A percentile compares a stretch with the other conserved stretches of the same genome.
These are phyloP conservation scores for Belonocnema kinseyi DNA, from an alignment of 1,140 invertebrate genomes.

Conservation along the genomic window DNA sequence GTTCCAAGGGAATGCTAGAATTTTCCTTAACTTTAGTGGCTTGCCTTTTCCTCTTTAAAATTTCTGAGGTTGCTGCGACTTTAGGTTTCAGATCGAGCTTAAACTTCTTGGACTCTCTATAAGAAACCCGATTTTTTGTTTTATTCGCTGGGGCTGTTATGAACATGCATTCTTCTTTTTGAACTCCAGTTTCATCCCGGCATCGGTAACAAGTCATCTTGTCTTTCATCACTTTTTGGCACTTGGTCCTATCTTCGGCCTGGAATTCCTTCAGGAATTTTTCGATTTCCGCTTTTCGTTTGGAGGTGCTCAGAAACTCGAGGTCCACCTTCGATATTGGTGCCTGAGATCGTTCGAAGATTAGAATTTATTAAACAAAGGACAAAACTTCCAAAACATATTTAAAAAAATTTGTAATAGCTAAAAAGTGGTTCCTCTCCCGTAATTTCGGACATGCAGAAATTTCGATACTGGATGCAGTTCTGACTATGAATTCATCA, in stretches of 20 bases:
- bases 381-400: neutral
- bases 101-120: slow-evolving; percentile 41
- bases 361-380: neutral
- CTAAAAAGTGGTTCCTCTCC: too few relatives aligned
- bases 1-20: slow-evolving; percentile 37
- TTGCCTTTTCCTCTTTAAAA: slow-evolving; percentile 46
- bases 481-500: too few relatives aligned
- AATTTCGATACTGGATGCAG: too few relatives aligned
- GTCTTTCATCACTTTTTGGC: slow-evolving; percentile 82
- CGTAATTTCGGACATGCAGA: too few relatives aligned
- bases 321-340: slow-evolving; percentile 45
- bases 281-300: slow-evolving; percentile 79
- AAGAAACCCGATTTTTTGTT: slow-evolving; percentile 31
- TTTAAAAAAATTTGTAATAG: too few relatives aligned
- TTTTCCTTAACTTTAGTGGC: slow-evolving; percentile 29
- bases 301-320: slow-evolving; percentile 56
- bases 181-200: slow-evolving; percentile 79
- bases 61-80: neutral
- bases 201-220: slow-evolving; percentile 86
- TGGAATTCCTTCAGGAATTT: slow-evolving; percentile 82
- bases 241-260: slow-evolving; percentile 82
- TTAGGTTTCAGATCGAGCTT: slow-evolving; percentile 35
- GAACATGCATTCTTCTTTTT: slow-evolving; percentile 86
- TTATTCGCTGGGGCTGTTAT: slow-evolving; percentile 74
- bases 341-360: slow-evolving; percentile 35